Evolutionary conservation across 2,113 vertebrate genomes (phyloP).

Genomic region (Desmodus rotundus): DNA sequence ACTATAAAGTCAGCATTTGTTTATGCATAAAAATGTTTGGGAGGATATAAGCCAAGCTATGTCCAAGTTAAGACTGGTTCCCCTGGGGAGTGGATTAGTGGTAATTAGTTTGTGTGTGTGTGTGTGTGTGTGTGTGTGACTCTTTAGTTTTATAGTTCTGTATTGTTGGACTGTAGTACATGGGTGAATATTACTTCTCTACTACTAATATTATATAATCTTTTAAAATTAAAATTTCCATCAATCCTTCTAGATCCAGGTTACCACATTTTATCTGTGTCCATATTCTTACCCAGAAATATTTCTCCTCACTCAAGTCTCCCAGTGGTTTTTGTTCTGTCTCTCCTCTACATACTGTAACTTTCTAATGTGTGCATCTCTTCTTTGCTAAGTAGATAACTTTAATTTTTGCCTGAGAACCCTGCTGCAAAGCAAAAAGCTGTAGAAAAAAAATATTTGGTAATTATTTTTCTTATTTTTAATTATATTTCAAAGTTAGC

Average conservation of each 20-base stretch:
- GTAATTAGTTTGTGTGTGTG: not conserved
- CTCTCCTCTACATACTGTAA: not conserved
- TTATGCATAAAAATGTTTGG: not conserved
- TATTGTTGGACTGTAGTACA: not conserved
- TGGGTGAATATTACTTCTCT: not conserved
- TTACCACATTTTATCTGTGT: not conserved
- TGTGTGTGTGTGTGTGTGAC: not conserved
- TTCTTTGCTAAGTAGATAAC: not conserved
- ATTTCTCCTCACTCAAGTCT: not conserved
- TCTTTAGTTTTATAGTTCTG: not conserved
- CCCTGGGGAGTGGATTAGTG: not conserved
- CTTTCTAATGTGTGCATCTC: not conserved
- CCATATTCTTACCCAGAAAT: not conserved
- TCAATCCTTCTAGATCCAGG: not conserved
- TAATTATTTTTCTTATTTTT: slow-evolving; percentile 6
- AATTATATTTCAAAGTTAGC: not conserved
- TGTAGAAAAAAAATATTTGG: not conserved
- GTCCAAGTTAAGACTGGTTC: not conserved
- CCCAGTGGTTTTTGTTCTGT: not conserved
- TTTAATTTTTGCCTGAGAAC: not conserved
- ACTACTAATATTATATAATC: not conserved
- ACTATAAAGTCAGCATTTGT: not conserved
- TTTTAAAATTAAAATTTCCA: not conserved
- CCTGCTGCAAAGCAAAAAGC: not conserved
- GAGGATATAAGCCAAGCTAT: not conserved